These are phyloP conservation scores for Drosophila sechellia DNA, from an alignment of 1,140 invertebrate genomes.

Conservation along the genomic window DNA sequence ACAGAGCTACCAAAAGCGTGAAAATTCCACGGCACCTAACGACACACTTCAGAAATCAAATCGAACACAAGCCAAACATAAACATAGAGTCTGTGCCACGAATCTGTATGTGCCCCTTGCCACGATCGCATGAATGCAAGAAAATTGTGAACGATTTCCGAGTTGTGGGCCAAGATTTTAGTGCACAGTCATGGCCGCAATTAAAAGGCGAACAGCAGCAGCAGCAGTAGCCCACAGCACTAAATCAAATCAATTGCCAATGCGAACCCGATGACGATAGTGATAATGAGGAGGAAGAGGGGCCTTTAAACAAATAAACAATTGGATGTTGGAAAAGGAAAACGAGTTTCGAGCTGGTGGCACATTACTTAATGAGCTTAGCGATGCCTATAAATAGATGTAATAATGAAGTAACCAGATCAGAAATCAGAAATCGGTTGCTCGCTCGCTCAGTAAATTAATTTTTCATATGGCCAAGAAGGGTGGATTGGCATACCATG, in stretches of 20 bases:
- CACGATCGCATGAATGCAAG: constrained; percentile 53
- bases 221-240: constrained; percentile 68
- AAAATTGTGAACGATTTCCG: constrained; percentile 80
- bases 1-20: constrained; percentile 67
- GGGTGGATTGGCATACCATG: background rate
- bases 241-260: constrained; percentile 82
- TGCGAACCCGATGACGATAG: constrained; percentile 52
- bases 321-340: constrained; percentile 44
- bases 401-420: constrained; percentile 83
- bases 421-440: constrained; percentile 41
- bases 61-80: constrained; percentile 68
- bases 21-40: constrained; percentile 58
- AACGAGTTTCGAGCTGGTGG: constrained; percentile 47
- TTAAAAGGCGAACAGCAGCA: constrained; percentile 78
- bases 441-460: constrained; percentile 64
- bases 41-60: constrained; percentile 79
- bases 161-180: constrained; percentile 37
- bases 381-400: constrained; percentile 73
- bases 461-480: constrained; percentile 69
- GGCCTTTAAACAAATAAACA: constrained; percentile 79
- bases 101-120: constrained; percentile 15
- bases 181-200: constrained; percentile 66
- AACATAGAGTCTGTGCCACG: constrained; percentile 26
- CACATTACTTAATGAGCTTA: constrained; percentile 81
- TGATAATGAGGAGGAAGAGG: constrained; percentile 52